Evolutionary conservation across 2,888 invertebrate species (phyloP), one percentile per base, ranked within the genome.

Genomic region (Beris morrisii): DNA sequence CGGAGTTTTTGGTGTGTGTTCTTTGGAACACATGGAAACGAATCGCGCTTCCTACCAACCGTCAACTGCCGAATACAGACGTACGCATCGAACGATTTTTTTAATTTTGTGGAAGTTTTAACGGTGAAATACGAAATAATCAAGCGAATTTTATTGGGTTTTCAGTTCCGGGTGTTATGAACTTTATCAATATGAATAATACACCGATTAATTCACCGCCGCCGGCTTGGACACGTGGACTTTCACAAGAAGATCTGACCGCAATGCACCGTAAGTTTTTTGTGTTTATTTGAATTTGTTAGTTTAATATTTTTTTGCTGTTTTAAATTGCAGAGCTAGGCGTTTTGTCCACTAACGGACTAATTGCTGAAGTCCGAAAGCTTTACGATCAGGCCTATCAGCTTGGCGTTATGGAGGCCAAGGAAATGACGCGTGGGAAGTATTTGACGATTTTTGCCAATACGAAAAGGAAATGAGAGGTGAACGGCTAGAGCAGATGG

Each of bases 391-490:
- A 92, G 68, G 95, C 97, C 0, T 98, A 97, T 79, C 93, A 95
- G 75, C 83, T 99, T 38, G 97, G 97, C 4, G 83, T 95, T 13
- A 95, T 96, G 77, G 97, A 98, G 82, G 91, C 95, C 0, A 93
- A 94, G 78, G 97, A 97, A 83, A 94, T 97, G 91, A 96, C 96
- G 0, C 83, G 97, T 73, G 97, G 96, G 48, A 95, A 95, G 82
- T 93, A 95, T 81, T 84, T 97, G 70, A 93, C 95, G 77, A 92
- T 97, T 76, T 92, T 91, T 75, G 84, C 81, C 71, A 75, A 75
- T 59, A 70, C 73, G 0, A 75, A 75, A 61, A 75, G 74, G 67
- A 76, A 76, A 66, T 65, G 72, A 59, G 22, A 3, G 22, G 22
- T 22, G 22, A 1, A 3, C 22, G 22, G 30, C 56, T 58, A 55